A percentile compares a stretch with the other conserved stretches of the same genome.
Evolutionary conservation across 2,113 vertebrate species (phyloP).

Genomic region (Ptyas mucosa): DNA sequence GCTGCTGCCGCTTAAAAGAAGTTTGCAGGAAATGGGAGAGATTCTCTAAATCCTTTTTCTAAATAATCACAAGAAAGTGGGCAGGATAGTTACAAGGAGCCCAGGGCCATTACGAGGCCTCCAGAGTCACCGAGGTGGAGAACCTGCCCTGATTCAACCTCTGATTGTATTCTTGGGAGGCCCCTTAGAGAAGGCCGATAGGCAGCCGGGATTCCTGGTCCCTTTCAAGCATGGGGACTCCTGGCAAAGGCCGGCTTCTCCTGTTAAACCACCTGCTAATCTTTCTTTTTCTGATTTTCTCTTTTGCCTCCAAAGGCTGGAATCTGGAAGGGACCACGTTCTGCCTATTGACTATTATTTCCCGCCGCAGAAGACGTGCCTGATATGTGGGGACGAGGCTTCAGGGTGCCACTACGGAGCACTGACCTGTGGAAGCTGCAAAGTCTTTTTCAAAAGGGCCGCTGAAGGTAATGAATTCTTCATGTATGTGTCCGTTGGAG

Average conservation of each 20-base stretch:
- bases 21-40: no score
- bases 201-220: not conserved
- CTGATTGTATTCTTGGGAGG: not conserved
- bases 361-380: constrained; percentile 91
- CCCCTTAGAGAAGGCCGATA: not conserved
- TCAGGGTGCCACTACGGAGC: constrained; percentile 98
- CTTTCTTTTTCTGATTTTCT: constrained; percentile 14
- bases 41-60: no score
- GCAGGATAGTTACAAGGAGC: not conserved
- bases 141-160: not conserved
- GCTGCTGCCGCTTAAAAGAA: no score
- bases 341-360: constrained; percentile 97
- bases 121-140: not conserved
- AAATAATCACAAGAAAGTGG: not conserved
- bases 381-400: constrained; percentile 96
- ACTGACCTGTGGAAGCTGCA: constrained; percentile 98
- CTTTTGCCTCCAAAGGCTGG: constrained; percentile 73
- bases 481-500: accelerated
- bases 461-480: constrained; percentile 84
- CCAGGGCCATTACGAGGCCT: not conserved
- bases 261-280: not conserved
- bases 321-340: constrained; percentile 81
- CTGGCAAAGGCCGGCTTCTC: no score
- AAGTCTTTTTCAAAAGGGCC: constrained; percentile 98
- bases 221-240: not conserved